A percentile compares a stretch with the other conserved stretches of the same genome.
These are phyloP conservation scores for Spilosoma lubricipeda DNA, from an alignment of 2,888 invertebrate genomes.

Conservation along the genomic window DNA sequence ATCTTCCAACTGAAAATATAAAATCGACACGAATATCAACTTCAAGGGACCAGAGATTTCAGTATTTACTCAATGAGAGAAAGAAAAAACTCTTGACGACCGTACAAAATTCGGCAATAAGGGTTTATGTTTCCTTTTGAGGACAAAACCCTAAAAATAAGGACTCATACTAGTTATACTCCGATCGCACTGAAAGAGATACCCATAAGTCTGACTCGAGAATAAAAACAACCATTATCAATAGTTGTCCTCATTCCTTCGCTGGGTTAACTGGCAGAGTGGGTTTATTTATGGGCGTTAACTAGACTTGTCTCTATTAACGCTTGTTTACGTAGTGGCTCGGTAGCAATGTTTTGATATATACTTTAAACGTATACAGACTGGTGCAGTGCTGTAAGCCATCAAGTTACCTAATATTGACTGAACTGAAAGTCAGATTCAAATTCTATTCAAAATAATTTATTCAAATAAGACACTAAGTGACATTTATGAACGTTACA, in stretches of 20 bases:
- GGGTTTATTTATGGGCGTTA: conserved; percentile 21
- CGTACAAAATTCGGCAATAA: neutral
- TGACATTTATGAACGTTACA: no score
- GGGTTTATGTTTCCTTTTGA: neutral
- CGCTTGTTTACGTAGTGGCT: conserved; percentile 1
- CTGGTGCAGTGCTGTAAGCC: neutral
- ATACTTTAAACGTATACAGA: conserved; percentile 9
- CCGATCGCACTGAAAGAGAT: neutral
- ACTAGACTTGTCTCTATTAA: conserved; percentile 7
- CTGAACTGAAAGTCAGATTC: neutral
- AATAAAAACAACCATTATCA: conserved; percentile 25
- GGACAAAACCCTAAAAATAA: neutral
- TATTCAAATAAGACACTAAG: no score
- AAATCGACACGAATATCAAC: neutral
- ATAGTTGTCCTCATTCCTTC: conserved; percentile 34
- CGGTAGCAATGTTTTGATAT: neutral
- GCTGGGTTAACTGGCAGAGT: conserved; percentile 11
- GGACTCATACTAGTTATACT: neutral
- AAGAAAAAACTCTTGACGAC: no score
- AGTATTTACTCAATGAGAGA: no score
- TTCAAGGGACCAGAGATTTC: neutral
- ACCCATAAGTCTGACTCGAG: neutral
- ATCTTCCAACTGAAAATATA: neutral
- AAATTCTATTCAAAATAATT: no score
- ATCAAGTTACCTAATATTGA: neutral